These are phyloP conservation scores for Dichetophora obliterata DNA, from an alignment of 2,888 invertebrate genomes.

Conservation along the genomic window DNA sequence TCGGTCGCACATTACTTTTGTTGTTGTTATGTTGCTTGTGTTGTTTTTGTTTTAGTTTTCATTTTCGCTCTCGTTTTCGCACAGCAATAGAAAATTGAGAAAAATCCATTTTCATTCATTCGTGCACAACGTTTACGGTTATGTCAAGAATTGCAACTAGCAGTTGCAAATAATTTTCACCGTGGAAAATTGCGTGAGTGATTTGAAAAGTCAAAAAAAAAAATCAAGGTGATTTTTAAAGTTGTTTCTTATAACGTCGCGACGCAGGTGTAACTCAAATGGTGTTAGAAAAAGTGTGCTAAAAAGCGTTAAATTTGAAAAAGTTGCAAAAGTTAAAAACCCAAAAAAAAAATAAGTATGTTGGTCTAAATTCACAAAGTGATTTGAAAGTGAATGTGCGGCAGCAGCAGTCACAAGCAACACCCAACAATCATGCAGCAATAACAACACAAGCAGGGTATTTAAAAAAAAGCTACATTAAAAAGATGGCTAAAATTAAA, in stretches of 20 bases:
- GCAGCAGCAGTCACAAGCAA: not conserved
- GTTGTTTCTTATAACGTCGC: not conserved
- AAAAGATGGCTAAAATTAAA: not conserved
- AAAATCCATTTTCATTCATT: slow-evolving; percentile 34
- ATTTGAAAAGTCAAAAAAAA: not conserved
- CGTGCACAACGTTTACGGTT: not conserved
- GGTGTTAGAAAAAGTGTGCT: no score
- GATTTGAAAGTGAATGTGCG: not conserved
- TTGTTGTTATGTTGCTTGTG: slow-evolving; percentile 2
- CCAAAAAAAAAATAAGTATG: not conserved
- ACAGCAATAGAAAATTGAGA: slow-evolving; percentile 26
- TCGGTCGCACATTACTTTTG: not conserved
- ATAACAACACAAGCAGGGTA: not conserved
- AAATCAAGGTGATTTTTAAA: not conserved
- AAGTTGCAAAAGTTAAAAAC: not conserved
- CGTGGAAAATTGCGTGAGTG: slow-evolving; percentile 15
- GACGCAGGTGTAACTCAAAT: not conserved
- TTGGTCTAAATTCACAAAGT: no score
- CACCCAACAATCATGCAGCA: not conserved
- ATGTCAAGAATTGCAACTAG: not conserved
- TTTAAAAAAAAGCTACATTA: not conserved
- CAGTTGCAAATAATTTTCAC: slow-evolving; percentile 22
- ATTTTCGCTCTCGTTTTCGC: not conserved
- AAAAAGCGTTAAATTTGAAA: not conserved
- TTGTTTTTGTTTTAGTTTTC: not conserved